phyloP scores from a whole-genome alignment of 2,888 invertebrate species.

The Steinernema hermaphroditum region DNA sequence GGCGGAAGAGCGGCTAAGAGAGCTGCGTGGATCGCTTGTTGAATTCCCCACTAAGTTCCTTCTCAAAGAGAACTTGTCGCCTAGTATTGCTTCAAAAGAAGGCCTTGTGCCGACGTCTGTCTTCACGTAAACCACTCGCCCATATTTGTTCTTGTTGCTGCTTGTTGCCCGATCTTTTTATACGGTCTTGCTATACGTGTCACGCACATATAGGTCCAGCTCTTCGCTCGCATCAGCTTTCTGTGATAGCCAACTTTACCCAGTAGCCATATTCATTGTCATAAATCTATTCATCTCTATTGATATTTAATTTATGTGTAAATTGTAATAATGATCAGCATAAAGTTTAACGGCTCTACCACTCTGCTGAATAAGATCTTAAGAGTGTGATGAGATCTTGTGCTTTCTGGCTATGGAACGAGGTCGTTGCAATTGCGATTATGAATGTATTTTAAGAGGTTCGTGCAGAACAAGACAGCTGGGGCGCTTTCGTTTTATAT shows the following conservation, averaged over 20 bases:
- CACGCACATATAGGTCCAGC: background rate
- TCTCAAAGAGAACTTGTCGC: conserved; percentile 82
- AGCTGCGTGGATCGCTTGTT: conserved; percentile 74
- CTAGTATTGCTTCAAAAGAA: conserved; percentile 82
- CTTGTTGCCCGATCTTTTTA: background rate
- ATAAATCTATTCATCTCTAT: too few relatives aligned
- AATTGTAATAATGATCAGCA: too few relatives aligned
- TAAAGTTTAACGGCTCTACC: too few relatives aligned
- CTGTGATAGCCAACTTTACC: background rate
- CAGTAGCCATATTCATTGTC: background rate
- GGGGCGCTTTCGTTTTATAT: too few relatives aligned
- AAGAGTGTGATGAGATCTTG: too few relatives aligned
- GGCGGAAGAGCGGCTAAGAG: conserved; percentile 56
- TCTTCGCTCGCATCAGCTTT: background rate
- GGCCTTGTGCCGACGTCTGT: conserved; percentile 87
- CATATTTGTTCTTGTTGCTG: background rate
- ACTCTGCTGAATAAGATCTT: too few relatives aligned
- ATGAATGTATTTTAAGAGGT: too few relatives aligned
- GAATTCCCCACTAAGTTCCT: conserved; percentile 86
- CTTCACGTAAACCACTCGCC: conserved; percentile 75
- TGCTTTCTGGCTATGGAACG: too few relatives aligned
- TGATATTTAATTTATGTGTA: too few relatives aligned
- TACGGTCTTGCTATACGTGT: conserved; percentile 2
- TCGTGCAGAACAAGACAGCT: too few relatives aligned
- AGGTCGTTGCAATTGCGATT: too few relatives aligned